Evolutionary conservation across 2,797 vertebrate genomes (phyloP).

Genomic region (Diceros bicornis): DNA sequence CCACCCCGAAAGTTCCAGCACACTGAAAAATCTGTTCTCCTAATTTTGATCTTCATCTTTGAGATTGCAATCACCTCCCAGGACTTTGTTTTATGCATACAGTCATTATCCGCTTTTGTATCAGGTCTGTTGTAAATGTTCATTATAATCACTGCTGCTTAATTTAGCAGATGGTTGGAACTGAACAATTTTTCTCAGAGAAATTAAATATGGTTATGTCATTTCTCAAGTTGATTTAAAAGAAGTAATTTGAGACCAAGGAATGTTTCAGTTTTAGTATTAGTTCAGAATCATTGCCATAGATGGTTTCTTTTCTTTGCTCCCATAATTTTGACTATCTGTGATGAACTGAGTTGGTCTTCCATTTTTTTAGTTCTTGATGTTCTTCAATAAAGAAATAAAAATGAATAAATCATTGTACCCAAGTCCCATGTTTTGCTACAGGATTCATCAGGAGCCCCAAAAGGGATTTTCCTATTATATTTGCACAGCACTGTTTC

Average conservation of each 20-base stretch:
- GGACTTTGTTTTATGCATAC: slow-evolving; percentile 54
- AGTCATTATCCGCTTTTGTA: slow-evolving; percentile 78
- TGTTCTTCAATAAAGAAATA: slow-evolving; percentile 60
- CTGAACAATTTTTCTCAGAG: slow-evolving; percentile 74
- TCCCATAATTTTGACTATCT: slow-evolving; percentile 63
- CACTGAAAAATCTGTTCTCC: slow-evolving; percentile 35
- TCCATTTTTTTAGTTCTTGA: slow-evolving; percentile 1
- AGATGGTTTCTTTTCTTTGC: slow-evolving; percentile 69
- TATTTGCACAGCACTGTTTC: neutral
- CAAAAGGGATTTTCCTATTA: slow-evolving; percentile 32
- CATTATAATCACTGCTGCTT: slow-evolving; percentile 81
- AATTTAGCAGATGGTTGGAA: slow-evolving; percentile 88
- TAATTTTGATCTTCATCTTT: slow-evolving; percentile 52
- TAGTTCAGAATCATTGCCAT: slow-evolving; percentile 71
- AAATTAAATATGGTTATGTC: slow-evolving; percentile 74
- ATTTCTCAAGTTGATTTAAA: slow-evolving; percentile 84
- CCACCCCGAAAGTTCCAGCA: neutral
- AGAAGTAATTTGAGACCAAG: slow-evolving; percentile 84
- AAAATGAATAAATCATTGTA: slow-evolving; percentile 33
- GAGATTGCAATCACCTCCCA: slow-evolving; percentile 52
- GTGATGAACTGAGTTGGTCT: slow-evolving; percentile 9
- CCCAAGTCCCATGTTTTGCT: slow-evolving; percentile 16
- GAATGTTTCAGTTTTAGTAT: slow-evolving; percentile 73
- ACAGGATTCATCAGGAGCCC: neutral
- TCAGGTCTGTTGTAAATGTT: slow-evolving; percentile 77